Evolutionary conservation across 1,140 invertebrate species (phyloP).

Genomic region (Sinella curviseta): DNA sequence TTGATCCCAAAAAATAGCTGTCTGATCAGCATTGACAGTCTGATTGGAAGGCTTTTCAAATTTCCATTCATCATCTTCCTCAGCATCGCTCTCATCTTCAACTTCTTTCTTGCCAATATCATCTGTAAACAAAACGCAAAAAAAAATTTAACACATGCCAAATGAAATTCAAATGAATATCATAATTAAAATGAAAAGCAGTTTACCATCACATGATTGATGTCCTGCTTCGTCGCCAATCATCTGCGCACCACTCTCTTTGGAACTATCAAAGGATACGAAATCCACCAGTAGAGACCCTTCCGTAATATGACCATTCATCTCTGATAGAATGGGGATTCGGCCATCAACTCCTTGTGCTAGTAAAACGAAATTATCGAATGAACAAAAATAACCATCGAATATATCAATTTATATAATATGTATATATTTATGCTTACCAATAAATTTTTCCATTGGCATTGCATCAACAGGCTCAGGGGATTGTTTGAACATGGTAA

Average conservation of each 20-base stretch:
- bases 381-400: background rate
- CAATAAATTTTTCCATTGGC: slow-evolving; percentile 2
- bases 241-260: background rate
- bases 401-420: too few species aligned
- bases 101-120: too few species aligned
- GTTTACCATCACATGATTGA: background rate
- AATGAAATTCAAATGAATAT: background rate
- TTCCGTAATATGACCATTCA: background rate
- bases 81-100: background rate
- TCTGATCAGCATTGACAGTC: too few species aligned
- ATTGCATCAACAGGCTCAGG: background rate
- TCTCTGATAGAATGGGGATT: background rate
- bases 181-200: background rate
- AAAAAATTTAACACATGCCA: background rate
- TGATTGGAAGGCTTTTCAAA: slow-evolving; percentile 6
- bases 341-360: background rate
- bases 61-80: background rate
- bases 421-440: too few species aligned
- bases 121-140: too few species aligned
- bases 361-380: background rate
- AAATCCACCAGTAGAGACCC: background rate
- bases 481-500: background rate
- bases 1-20: too few species aligned
- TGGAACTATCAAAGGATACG: background rate
- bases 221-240: background rate